phyloP scores from a whole-genome alignment of 2,797 vertebrate genomes.

The Sparidentex hasta region DNA sequence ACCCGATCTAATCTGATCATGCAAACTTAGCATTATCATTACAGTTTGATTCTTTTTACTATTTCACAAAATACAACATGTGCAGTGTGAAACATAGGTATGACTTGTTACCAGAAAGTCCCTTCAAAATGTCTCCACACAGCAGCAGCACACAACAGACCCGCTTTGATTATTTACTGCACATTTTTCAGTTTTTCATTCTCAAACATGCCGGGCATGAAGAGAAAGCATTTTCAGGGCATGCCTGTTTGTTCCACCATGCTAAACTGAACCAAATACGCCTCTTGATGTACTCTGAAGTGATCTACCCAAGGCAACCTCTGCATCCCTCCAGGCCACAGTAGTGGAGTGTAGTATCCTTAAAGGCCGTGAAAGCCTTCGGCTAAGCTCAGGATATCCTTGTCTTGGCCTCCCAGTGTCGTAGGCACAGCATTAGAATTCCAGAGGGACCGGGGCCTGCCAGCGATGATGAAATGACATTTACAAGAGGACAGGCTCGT shows the following conservation, averaged over 20 bases:
- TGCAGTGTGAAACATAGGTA: neutral
- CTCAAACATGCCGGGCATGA: neutral
- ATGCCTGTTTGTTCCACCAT: neutral
- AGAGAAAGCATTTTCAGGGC: neutral
- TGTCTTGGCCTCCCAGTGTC: slow-evolving; percentile 30
- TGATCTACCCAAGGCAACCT: slow-evolving; percentile 23
- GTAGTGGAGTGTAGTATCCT: slow-evolving; percentile 32
- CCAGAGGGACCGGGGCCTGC: slow-evolving; percentile 39
- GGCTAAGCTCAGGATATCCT: slow-evolving; percentile 38
- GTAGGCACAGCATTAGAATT: slow-evolving; percentile 49
- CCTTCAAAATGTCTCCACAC: neutral
- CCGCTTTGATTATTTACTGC: neutral
- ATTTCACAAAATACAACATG: neutral
- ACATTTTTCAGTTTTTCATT: neutral
- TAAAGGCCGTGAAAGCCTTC: slow-evolving; percentile 46
- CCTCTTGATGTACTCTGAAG: neutral
- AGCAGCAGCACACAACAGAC: neutral
- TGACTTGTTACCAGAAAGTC: slow-evolving; percentile 25
- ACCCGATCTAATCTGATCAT: no score
- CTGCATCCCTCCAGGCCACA: slow-evolving; percentile 42
- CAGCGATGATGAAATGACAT: slow-evolving; percentile 70
- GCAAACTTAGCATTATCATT: neutral
- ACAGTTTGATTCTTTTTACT: neutral
- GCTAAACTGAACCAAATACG: slow-evolving; percentile 29
- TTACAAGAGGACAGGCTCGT: slow-evolving; percentile 59